These are phyloP conservation scores for Labroides dimidiatus DNA, from an alignment of 2,797 vertebrate genomes.

Conservation along the genomic window DNA sequence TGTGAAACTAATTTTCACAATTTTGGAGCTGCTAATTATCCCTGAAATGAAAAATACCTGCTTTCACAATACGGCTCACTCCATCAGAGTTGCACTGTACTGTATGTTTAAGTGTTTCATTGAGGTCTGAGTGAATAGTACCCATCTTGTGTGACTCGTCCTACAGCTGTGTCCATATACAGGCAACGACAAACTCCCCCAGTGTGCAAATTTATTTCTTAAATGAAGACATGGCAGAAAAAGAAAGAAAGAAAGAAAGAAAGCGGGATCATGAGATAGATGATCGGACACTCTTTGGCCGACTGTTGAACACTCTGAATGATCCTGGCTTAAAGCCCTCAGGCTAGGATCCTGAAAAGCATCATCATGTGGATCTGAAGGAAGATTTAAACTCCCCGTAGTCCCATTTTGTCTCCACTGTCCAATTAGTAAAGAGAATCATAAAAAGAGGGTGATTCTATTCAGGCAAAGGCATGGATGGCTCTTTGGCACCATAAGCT, in stretches of 20 bases:
- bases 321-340: conserved; percentile 62
- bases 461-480: conserved; percentile 70
- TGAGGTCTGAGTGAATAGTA: conserved; percentile 1
- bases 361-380: conserved; percentile 63
- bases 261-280: conserved; percentile 9
- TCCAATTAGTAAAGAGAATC: conserved; percentile 74
- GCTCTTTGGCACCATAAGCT: conserved; percentile 72
- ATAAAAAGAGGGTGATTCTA: conserved; percentile 50
- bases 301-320: conserved; percentile 66
- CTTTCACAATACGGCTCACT: background rate
- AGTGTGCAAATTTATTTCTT: conserved; percentile 20
- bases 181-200: conserved; percentile 13
- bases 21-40: background rate
- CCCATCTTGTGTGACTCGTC: background rate
- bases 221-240: conserved; percentile 24
- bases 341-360: conserved; percentile 58
- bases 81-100: background rate
- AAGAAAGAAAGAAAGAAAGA: too few relatives aligned
- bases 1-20: conserved; percentile 2
- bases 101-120: background rate
- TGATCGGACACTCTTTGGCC: conserved; percentile 50
- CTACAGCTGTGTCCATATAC: conserved; percentile 6
- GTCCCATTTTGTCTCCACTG: conserved; percentile 67
- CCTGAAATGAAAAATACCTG: background rate
- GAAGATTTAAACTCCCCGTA: conserved; percentile 72